These are phyloP conservation scores for Dasyprocta punctata DNA, from an alignment of 2,113 vertebrate genomes.

Conservation along the genomic window DNA sequence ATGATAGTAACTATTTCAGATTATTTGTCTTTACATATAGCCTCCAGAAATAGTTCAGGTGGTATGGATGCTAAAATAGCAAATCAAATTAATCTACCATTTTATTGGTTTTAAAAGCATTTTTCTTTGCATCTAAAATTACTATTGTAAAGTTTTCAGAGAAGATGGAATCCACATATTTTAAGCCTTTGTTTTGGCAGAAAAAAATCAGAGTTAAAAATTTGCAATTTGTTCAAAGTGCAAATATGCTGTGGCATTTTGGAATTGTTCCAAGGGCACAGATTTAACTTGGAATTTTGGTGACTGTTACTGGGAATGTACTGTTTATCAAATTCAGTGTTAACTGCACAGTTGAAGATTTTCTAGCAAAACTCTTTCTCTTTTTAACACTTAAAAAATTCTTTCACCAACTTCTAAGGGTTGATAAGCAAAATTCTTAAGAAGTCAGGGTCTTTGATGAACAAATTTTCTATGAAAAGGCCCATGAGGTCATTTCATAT, in stretches of 20 bases:
- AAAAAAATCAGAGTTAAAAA: conserved; percentile 73
- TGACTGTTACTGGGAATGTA: conserved; percentile 76
- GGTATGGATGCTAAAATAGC: conserved; percentile 11
- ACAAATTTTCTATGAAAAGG: neutral
- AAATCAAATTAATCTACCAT: neutral
- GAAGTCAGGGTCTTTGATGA: neutral
- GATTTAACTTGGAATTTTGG: conserved; percentile 79
- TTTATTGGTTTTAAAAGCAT: conserved; percentile 18
- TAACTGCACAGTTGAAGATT: conserved; percentile 75
- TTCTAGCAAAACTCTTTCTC: conserved; percentile 77
- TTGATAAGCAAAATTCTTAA: conserved; percentile 56
- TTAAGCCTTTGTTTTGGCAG: conserved; percentile 79
- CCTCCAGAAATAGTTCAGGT: conserved; percentile 30
- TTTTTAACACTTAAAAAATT: conserved; percentile 75
- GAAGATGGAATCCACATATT: conserved; percentile 71
- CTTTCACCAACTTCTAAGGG: conserved; percentile 48
- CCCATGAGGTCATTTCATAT: neutral
- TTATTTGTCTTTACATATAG: neutral
- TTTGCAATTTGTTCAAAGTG: conserved; percentile 74
- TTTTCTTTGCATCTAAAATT: conserved; percentile 62
- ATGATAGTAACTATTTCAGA: neutral
- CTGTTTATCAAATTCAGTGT: conserved; percentile 80
- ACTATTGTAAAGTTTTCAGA: conserved; percentile 66
- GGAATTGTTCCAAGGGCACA: conserved; percentile 72
- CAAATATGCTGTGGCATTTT: conserved; percentile 73